Base-by-base conservation (phyloP, 2,888 invertebrate species). In the Monochamus alternatus region DNA sequence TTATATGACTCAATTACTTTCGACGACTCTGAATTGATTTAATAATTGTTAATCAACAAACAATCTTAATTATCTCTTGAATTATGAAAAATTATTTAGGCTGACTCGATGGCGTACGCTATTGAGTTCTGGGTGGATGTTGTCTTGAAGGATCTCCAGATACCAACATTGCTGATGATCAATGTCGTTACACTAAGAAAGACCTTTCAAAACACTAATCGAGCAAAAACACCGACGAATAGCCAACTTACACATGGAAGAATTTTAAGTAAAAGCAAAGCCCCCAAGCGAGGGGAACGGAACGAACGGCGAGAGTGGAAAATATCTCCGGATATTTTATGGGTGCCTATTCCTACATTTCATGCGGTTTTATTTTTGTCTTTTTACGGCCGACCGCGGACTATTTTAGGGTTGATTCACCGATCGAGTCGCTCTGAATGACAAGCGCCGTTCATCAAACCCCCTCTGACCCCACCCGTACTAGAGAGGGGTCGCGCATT, bases 401-500 rank as follows among this genome's bases (percentile, higher is more conserved):
- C 83, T 84, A 84, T 83, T 86, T 85, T 85, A 81, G 84, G 86
- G 84, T 82, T 86, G 86, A 86, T 85, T 83, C 85, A 86, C 80
- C 63, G 84, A 83, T 83, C 83, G 78, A 83, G 84, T 85, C 85
- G 72, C 75, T 78, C 60, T 73, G 78, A 83, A 80, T 85, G 86
- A 86, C 86, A 84, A 79, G 76, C 47, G 78, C 78, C 83, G 83
- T 86, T 82, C 81, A 82, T 86, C 86, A 85, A 81, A 80, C 31
- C 73, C 77, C 80, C 78, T 77, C 74, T 63, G 22, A 44, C 78
- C 75, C 51, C 74, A 66, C 59, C 30, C 67, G n/a, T 47, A 12
- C 9, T 47, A 47, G 31, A 32, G 47, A 38, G 55, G 64, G 70
- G 52, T 68, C 67, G 67, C 68, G 73, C 64, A 75, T 73, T 68